Percentiles rank a stretch among this genome's conserved stretches.
These are phyloP conservation scores for Streptopelia turtur DNA, from an alignment of 2,797 vertebrate genomes.

Conservation along the genomic window DNA sequence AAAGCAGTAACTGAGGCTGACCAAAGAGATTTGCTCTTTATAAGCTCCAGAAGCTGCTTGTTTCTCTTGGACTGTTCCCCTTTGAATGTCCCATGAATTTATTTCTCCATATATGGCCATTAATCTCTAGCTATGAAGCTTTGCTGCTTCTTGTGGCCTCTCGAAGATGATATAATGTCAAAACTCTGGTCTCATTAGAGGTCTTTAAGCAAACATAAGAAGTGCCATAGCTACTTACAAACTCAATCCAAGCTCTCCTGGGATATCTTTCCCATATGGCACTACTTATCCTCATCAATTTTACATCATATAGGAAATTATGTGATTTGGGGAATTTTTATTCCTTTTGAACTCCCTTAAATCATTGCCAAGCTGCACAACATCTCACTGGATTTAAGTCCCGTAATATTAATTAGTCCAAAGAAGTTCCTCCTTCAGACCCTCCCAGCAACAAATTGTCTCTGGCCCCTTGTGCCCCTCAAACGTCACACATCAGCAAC, in stretches of 20 bases:
- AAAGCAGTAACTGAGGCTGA: not conserved
- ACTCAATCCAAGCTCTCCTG: not conserved
- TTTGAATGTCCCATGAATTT: slow-evolving; percentile 16
- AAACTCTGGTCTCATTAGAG: slow-evolving; percentile 10
- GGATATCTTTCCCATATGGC: not conserved
- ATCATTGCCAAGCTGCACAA: not conserved
- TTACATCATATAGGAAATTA: slow-evolving; percentile 20
- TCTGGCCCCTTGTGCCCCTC: not conserved
- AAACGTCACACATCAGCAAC: not conserved
- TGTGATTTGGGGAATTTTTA: not conserved
- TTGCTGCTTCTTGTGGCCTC: slow-evolving; percentile 3
- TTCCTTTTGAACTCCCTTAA: slow-evolving; percentile 5
- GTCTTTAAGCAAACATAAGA: slow-evolving; percentile 16
- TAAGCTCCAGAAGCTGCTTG: not conserved
- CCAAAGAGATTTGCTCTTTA: slow-evolving; percentile 12
- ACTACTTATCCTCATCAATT: slow-evolving; percentile 12
- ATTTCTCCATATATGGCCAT: not conserved
- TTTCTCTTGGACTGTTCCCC: slow-evolving; percentile 9
- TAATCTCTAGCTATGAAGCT: not conserved
- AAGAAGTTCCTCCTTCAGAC: not conserved
- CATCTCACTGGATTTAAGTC: not conserved
- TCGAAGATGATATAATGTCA: not conserved
- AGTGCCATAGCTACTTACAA: slow-evolving; percentile 9
- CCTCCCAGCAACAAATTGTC: not conserved
- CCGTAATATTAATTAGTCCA: not conserved